Evolutionary conservation across 2,113 vertebrate species (phyloP), one percentile per base, ranked within the genome.

Genomic region (Myotis lucifugus): DNA sequence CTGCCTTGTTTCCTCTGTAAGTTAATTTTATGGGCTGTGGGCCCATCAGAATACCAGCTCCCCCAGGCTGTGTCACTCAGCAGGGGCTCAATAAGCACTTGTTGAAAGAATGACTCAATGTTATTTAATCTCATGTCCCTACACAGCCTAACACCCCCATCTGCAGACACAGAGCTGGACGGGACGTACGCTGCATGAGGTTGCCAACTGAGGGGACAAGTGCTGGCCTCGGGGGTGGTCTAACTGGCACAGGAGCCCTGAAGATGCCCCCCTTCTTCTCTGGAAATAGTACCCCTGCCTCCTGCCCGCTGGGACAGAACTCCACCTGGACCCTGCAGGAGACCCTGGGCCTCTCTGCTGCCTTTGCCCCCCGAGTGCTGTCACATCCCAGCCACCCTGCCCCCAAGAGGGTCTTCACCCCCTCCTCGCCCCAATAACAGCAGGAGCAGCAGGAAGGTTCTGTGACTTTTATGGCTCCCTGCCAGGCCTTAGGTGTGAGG

Each of bases 361-460:
- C 46, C 27, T 8, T 9, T 9, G 8, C 14, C 6, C 14, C 48
- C 21, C 2, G 2, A 2, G 3, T 37, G 40, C 13, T 2, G 3
- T 37, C 48, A 11, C 19, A 34, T 18, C 32, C 64, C 14, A 18
- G 34, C 10, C 21, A 23, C 42, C 23, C 34, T 0, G 3, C 25
- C 64, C 61, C 64, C 10, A 5, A 25, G 48, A 19, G 1, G 15
- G 42, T 23, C 85, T 21, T 48, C 15, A 1, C 61, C 29, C 15
- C 34, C 12, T 6, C 14, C 79, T 73, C 6, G 8, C 29, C 11
- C 18, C 27, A 14, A 1, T 3, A 18, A 64, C 18, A 19, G 10
- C 90, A n/a, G 7, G n/a, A 12, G 72, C 27, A 34, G 8, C 12
- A 12, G 9, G 66, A 11, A 4, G 66, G 54, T 27, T 42, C 27